Percentiles rank a stretch among this genome's conserved stretches.
phyloP scores from a whole-genome alignment of 1,140 invertebrate genomes.

The Cotesia chilonis region DNA sequence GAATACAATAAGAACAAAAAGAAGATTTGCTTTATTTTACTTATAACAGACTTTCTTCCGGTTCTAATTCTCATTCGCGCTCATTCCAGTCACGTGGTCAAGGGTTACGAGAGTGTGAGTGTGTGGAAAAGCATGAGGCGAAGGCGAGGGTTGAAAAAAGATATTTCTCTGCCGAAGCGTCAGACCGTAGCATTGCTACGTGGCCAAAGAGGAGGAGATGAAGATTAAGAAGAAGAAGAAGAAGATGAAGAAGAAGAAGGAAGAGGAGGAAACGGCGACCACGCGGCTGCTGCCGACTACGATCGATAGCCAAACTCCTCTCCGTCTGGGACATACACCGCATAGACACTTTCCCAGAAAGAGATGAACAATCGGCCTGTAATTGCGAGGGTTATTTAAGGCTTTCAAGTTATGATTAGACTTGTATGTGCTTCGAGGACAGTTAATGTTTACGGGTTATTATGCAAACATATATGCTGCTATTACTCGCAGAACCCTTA shows the following conservation, averaged over 20 bases:
- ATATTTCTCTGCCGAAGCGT: conserved; percentile 39
- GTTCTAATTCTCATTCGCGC: conserved; percentile 36
- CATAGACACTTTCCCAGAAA: conserved; percentile 45
- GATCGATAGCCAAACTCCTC: conserved; percentile 64
- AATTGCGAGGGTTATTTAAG: too few relatives aligned
- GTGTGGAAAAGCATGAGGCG: neutral
- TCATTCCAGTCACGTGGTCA: conserved; percentile 42
- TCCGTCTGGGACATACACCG: conserved; percentile 54
- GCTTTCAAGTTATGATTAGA: too few relatives aligned
- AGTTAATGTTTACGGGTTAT: neutral
- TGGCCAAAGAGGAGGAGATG: neutral
- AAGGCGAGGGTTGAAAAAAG: conserved; percentile 1
- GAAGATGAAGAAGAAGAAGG: conserved; percentile 34
- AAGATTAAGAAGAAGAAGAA: neutral
- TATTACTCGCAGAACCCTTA: neutral
- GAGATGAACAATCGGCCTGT: neutral
- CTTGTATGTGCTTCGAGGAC: neutral
- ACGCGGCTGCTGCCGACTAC: conserved; percentile 52
- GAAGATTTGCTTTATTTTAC: too few relatives aligned
- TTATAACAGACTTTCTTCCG: neutral
- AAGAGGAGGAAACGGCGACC: conserved; percentile 45
- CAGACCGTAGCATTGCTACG: conserved; percentile 39
- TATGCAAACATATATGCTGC: neutral
- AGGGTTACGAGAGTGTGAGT: neutral
- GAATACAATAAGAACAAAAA: neutral